Evolutionary conservation across 2,888 invertebrate genomes (phyloP), one percentile per base, ranked within the genome.

Genomic region (Leucoptera coffeella): DNA sequence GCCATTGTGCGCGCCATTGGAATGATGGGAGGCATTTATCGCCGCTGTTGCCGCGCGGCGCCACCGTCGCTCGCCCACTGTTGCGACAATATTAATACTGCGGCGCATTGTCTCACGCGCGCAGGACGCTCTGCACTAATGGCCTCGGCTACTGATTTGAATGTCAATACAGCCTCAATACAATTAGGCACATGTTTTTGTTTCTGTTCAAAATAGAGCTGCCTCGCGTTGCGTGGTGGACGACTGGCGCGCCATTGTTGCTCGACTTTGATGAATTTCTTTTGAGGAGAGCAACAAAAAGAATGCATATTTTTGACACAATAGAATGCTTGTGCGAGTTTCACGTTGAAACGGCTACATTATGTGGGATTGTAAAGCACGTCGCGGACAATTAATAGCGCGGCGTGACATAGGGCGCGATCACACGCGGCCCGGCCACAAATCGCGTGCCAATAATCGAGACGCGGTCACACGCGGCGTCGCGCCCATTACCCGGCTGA

Each of bases 131-230:
- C n/a, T n/a, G n/a, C n/a, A n/a, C n/a, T n/a, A n/a, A n/a, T n/a
- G 8, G 17, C 4, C 10, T 6, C 26, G 35, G 64, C 65, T 65
- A 61, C 65, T 64, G 61, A 67, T 67, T 67, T 62, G 50, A 62
- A 67, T 67, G 55, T 64, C 54, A 64, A 67, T 60, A 47, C 49
- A 36, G 29, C 35, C 44, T 47, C 53, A 59, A 58, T 59, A 61
- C 62, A 58, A 64, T 61, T 53, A 57, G 37, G 40, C 32, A 39
- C 47, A 43, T 53, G 47, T 50, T 47, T 47, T 55, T 65, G 62
- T 64, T 55, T 57, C 50, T 57, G 56, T 50, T 47, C 52, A 59
- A 54, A 22, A 50, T 51, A 55, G 45, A 40, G 33, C 30, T 23
- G 27, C 27, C 32, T 32, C 31, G 35, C 31, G 33, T 36, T 33